Base-by-base conservation (phyloP, 2,888 invertebrate genomes). In the Protonemura montana region DNA sequence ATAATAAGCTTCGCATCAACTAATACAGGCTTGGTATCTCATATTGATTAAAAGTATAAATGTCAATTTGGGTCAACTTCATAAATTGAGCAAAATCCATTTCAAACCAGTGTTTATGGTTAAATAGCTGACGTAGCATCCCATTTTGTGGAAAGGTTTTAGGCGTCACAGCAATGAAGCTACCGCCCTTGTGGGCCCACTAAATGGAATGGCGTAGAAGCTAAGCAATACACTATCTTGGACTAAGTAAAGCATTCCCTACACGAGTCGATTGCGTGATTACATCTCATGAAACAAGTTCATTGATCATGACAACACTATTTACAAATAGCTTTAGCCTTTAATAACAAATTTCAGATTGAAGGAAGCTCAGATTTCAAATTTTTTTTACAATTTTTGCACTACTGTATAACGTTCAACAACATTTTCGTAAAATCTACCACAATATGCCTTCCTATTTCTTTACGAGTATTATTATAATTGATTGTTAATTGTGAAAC, bases 341-440 rank as follows among this genome's bases (percentile, higher is more conserved):
- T 78, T 78, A 78, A 78, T 78, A 78, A 78, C 78, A 78, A 78
- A 78, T 78, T 78, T 78, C 78, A 78, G 26, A 78, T 28, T 78
- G 78, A 78, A 78, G 82, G 82, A 83, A 83, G 82, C 82, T 83
- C 82, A 41, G 82, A 83, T 83, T 83, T 83, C 28, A 78, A 28
- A 78, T 78, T 78, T 78, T 28, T 78, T 78, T 78, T 28, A 78
- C 78, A 78, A 21, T 27, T 78, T 78, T 78, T 28, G 26, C 82
- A 83, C 82, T 83, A 83, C 35, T 83, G 82, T 42, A 83, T 41
- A 83, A 83, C 42, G 41, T 26, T 83, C 29, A 78, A 26, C 59
- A 59, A 59, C 59, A 59, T 59, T 59, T 10, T 59, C 59, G 21
- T 59, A 59, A 7, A 21, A 21, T 59, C 59, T 59, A 59, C 59